These are phyloP conservation scores for Sylvilagus floridanus DNA, from an alignment of 2,797 vertebrate species.

Conservation along the genomic window DNA sequence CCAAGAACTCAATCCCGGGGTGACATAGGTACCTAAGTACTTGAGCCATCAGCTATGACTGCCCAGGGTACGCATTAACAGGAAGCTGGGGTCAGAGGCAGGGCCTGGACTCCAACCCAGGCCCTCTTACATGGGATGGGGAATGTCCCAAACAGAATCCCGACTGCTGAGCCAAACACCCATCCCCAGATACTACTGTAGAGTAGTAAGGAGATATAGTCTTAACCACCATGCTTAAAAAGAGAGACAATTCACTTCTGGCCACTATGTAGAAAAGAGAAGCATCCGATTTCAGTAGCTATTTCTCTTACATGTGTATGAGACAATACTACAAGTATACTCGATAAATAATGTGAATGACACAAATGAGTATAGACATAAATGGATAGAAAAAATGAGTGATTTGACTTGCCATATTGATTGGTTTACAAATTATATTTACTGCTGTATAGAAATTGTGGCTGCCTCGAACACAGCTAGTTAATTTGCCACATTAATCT, in stretches of 20 bases:
- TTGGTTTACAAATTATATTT: conserved; percentile 78
- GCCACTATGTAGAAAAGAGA: not conserved
- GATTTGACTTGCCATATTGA: conserved; percentile 76
- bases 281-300: not conserved
- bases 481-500: conserved; percentile 79
- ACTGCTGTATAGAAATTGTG: conserved; percentile 72
- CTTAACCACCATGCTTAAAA: not conserved
- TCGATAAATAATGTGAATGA: conserved; percentile 50
- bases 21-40: too few species aligned
- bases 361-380: conserved; percentile 70
- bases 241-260: not conserved
- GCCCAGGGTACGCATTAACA: too few species aligned
- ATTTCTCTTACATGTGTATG: conserved; percentile 9
- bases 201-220: not conserved
- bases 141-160: too few species aligned
- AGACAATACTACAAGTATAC: conserved; percentile 52
- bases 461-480: conserved; percentile 70
- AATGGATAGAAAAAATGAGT: conserved; percentile 69
- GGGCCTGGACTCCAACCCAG: too few species aligned
- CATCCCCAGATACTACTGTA: not conserved
- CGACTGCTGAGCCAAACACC: too few species aligned
- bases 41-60: too few species aligned
- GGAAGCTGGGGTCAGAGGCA: too few species aligned
- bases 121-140: too few species aligned
- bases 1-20: too few species aligned